Percentiles rank a stretch among this genome's conserved stretches.
These are phyloP conservation scores for Dolichopus griseipennis DNA, from an alignment of 2,888 invertebrate genomes.

Conservation along the genomic window DNA sequence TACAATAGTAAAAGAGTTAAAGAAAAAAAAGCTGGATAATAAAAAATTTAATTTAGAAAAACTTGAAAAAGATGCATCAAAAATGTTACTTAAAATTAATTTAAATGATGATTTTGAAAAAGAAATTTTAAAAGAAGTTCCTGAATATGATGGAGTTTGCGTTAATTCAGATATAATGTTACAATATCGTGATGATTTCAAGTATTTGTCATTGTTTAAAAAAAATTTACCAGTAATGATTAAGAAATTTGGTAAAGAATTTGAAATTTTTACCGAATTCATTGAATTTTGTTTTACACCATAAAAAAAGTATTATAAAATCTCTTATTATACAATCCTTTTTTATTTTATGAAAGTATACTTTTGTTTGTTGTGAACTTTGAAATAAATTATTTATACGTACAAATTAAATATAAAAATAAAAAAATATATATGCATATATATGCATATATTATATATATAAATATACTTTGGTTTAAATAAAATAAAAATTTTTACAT, in stretches of 20 bases:
- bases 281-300: constrained; percentile 20
- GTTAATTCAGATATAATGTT: constrained; percentile 25
- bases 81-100: constrained; percentile 25
- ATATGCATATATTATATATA: too few species aligned
- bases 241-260: constrained; percentile 19
- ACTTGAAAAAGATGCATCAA: constrained; percentile 25
- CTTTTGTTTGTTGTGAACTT: too few species aligned
- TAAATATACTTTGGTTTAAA: too few species aligned
- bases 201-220: constrained; percentile 26
- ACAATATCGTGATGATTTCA: constrained; percentile 29
- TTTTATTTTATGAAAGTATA: too few species aligned
- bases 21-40: neutral
- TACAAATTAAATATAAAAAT: too few species aligned
- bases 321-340: too few species aligned
- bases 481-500: too few species aligned
- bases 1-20: constrained; percentile 20
- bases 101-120: neutral
- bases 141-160: constrained; percentile 27
- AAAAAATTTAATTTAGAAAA: constrained; percentile 23
- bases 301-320: neutral
- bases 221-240: constrained; percentile 24
- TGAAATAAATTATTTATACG: too few species aligned
- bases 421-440: too few species aligned
- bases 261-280: constrained; percentile 25
- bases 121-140: constrained; percentile 27